Evolutionary conservation across 2,888 invertebrate genomes (phyloP).

Genomic region (Nymphalis c-album): DNA sequence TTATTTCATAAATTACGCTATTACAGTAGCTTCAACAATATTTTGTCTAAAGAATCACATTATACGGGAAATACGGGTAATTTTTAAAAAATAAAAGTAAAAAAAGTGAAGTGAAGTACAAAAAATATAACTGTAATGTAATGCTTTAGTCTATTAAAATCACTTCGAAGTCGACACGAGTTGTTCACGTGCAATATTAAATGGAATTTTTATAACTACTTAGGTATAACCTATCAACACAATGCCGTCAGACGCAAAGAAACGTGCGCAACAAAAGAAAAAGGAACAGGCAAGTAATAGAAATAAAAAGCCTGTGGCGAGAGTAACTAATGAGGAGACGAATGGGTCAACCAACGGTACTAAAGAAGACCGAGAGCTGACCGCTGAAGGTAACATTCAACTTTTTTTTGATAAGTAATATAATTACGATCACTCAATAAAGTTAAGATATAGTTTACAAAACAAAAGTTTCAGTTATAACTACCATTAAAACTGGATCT

Average conservation of each 20-base stretch:
- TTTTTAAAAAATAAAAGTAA: conserved; percentile 2
- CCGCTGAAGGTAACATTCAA: conserved; percentile 84
- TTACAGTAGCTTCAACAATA: conserved; percentile 22
- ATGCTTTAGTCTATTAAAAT: conserved; percentile 23
- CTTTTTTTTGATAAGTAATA: background rate
- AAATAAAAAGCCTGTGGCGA: conserved; percentile 77
- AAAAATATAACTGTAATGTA: conserved; percentile 13
- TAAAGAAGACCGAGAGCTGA: conserved; percentile 77
- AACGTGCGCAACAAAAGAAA: conserved; percentile 98
- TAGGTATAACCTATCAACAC: conserved; percentile 42
- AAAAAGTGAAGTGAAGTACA: conserved; percentile 17
- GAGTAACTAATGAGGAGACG: conserved; percentile 77
- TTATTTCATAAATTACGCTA: conserved; percentile 51
- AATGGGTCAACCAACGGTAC: conserved; percentile 77
- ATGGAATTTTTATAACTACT: conserved; percentile 37
- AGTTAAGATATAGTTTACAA: too few relatives aligned
- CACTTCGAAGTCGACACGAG: conserved; percentile 33
- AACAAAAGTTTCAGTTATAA: background rate
- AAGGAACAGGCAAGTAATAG: conserved; percentile 94
- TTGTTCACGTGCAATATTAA: conserved; percentile 38
- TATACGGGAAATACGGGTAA: conserved; percentile 1
- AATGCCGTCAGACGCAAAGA: conserved; percentile 99
- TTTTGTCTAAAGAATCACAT: background rate
- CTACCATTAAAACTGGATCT: too few relatives aligned
- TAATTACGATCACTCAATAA: background rate